Conservation (phyloP, 2,888 invertebrate genomes). For the Anthophora plumipes region DNA sequence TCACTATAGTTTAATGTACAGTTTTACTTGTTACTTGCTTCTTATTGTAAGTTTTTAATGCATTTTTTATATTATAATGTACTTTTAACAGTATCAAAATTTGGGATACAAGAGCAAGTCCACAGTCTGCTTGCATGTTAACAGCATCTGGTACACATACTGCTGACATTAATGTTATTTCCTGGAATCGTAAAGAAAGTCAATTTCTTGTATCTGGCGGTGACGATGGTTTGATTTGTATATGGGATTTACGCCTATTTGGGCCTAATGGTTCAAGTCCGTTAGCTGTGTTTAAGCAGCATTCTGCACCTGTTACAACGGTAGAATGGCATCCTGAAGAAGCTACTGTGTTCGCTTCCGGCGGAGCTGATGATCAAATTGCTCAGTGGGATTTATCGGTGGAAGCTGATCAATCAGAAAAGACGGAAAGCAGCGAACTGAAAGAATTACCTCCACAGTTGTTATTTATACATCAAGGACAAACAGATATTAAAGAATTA, state of each 20-base stretch:
- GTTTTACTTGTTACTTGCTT: neutral
- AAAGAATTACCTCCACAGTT: slow-evolving; percentile 95
- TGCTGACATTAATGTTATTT: slow-evolving; percentile 98
- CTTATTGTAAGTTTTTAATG: neutral
- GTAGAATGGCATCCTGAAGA: slow-evolving; percentile 99
- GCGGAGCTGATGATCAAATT: slow-evolving; percentile 97
- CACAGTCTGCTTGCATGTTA: slow-evolving; percentile 96
- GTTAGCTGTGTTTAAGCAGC: slow-evolving; percentile 97
- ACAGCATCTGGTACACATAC: slow-evolving; percentile 94
- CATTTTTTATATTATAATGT: neutral
- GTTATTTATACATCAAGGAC: slow-evolving; percentile 99
- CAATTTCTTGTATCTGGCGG: slow-evolving; percentile 89
- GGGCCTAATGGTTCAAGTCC: slow-evolving; percentile 89
- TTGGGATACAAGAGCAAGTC: slow-evolving; percentile 96
- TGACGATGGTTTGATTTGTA: slow-evolving; percentile 96
- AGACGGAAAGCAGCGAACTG: slow-evolving; percentile 82
- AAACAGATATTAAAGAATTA: slow-evolving; percentile 98
- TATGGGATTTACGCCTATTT: slow-evolving; percentile 98
- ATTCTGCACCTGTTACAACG: slow-evolving; percentile 96
- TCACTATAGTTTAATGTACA: slow-evolving; percentile 11
- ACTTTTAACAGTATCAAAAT: slow-evolving; percentile 90
- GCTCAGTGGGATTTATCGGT: slow-evolving; percentile 98
- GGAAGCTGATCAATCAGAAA: slow-evolving; percentile 90
- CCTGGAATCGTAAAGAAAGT: slow-evolving; percentile 97
- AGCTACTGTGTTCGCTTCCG: slow-evolving; percentile 96